Evolutionary conservation across 2,888 invertebrate genomes (phyloP).

Genomic region (Caenorhabditis imperialis): DNA sequence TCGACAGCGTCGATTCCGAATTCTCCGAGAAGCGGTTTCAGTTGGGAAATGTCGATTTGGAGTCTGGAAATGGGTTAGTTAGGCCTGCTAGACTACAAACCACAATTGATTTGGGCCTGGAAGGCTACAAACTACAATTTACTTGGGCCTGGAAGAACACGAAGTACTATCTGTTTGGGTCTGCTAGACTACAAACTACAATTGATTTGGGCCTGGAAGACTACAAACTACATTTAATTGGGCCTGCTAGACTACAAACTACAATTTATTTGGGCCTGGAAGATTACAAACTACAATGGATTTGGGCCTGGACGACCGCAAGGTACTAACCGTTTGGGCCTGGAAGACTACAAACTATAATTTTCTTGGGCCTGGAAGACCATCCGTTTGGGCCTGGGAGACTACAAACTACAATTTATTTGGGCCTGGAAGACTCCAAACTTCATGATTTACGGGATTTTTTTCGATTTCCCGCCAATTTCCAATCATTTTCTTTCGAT

Average conservation of each 20-base stretch:
- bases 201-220: no score
- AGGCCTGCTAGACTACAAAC: background rate
- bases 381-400: background rate
- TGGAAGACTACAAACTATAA: background rate
- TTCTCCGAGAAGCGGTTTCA: slow-evolving; percentile 11
- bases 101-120: background rate
- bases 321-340: background rate
- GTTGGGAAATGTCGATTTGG: slow-evolving; percentile 4
- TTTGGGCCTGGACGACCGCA: background rate
- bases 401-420: background rate
- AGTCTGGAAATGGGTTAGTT: slow-evolving; percentile 9
- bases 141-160: background rate
- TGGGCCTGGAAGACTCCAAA: background rate
- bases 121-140: slow-evolving; percentile 7
- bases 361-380: background rate
- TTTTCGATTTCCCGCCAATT: background rate
- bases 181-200: background rate
- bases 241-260: slow-evolving; percentile 3
- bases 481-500: background rate
- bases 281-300: background rate
- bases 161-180: background rate
- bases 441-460: background rate
- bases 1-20: slow-evolving; percentile 25
- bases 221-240: background rate
- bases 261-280: background rate